Conservation (phyloP, 2,113 vertebrate species). For the Sturnira hondurensis region DNA sequence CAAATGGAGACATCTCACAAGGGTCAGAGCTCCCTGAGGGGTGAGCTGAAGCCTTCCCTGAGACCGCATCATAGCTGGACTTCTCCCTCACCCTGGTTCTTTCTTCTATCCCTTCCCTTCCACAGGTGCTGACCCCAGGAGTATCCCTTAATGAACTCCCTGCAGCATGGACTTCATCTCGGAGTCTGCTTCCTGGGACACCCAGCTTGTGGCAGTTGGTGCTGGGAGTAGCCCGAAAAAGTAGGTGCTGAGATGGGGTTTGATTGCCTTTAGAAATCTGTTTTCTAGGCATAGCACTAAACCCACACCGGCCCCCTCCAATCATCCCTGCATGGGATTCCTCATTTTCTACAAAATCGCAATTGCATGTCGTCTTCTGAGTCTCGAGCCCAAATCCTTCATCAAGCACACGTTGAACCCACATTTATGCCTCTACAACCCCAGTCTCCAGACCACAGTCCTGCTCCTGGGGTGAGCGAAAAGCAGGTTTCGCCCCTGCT, state of each 20-base stretch:
- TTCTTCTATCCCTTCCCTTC: background rate
- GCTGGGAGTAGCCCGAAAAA: background rate
- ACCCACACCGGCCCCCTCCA: slow-evolving; percentile 90
- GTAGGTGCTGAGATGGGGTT: slow-evolving; percentile 62
- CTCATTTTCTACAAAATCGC: slow-evolving; percentile 92
- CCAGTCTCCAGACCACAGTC: background rate
- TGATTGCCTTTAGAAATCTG: slow-evolving; percentile 88
- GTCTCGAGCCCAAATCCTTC: background rate
- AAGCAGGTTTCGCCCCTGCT: fast-evolving
- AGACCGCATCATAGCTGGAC: background rate
- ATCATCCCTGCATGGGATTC: slow-evolving; percentile 83
- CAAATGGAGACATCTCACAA: background rate
- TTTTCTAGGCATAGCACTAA: slow-evolving; percentile 80
- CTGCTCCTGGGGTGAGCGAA: background rate
- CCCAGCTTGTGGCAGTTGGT: too few species aligned
- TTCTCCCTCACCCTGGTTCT: background rate
- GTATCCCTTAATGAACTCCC: background rate
- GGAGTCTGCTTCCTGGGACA: background rate
- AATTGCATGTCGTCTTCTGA: slow-evolving; percentile 75
- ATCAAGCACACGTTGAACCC: background rate
- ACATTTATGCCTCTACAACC: background rate
- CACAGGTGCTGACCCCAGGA: background rate
- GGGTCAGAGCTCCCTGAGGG: background rate
- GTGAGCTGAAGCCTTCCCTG: background rate
- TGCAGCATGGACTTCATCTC: background rate